Base-by-base conservation (phyloP, 2,797 vertebrate species). In the Potorous gilbertii region DNA sequence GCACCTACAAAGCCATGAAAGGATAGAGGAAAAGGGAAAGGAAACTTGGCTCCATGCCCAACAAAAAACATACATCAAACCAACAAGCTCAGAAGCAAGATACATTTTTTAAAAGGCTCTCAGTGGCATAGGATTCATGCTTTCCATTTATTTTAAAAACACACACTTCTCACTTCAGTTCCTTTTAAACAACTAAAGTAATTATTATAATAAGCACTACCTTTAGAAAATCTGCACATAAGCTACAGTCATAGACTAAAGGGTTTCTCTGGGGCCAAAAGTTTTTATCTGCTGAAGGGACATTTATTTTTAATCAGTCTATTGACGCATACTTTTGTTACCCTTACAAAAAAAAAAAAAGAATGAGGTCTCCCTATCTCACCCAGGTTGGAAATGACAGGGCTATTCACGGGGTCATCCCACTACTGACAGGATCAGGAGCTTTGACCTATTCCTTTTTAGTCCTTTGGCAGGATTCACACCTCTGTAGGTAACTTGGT, bases 281-380 rank as follows among this genome's bases (percentile, higher is more conserved):
- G 13, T 13, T 91, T 96, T 93, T 91, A 96, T 50, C 57, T 94
- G 55, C 34, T 92, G n/a, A 28, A 87, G 94, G 74, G 27, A 93
- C n/a, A 90, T 93, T 92, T 90, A 94, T 54, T 96, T 91, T 94
- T 93, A 95, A 95, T 89, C 95, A 94, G 16, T 66, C 4, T 92
- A 54, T 74, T 93, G 90, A 91, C 92, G 95, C 5, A 12, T 28
- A 92, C 0, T 92, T 3, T 59, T 90, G 1, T 59, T 31, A 59
- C 28, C 1, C 21, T 56, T 56, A 18, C 18, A 56, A 56, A 56
- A 55, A 56, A 24, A 56, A 56, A 56, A 56, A 56, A 56, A 21
- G 5, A 34, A 66, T 16, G 16, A n/a, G 4, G 34, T 66, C 34
- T 34, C 59, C 57, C 29, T 59, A 59, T 31, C 11, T 59, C 28